Percentiles rank a stretch among this genome's conserved stretches.
phyloP scores from a whole-genome alignment of 2,888 invertebrate species.

The Fragum whitleyi region DNA sequence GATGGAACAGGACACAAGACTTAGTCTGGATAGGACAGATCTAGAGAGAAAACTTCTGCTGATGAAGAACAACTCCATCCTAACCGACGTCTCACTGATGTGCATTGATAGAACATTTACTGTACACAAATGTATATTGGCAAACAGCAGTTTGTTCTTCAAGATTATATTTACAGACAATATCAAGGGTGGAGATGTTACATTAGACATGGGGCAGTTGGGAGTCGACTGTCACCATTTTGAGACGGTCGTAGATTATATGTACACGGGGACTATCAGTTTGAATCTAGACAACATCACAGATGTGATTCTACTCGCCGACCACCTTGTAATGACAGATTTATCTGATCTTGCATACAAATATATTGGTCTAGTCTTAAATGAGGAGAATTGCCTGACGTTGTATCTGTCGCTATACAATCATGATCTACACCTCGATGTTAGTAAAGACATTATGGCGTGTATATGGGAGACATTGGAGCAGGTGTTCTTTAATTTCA shows the following conservation, averaged over 20 bases:
- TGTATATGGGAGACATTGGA: slow-evolving; percentile 38
- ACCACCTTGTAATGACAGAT: slow-evolving; percentile 46
- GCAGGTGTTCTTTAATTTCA: slow-evolving; percentile 33
- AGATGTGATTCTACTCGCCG: slow-evolving; percentile 38
- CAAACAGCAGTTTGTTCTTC: slow-evolving; percentile 55
- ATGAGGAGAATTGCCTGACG: slow-evolving; percentile 40
- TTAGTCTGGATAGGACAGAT: not conserved
- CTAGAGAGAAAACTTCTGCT: slow-evolving; percentile 18
- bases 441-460: slow-evolving; percentile 11
- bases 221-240: slow-evolving; percentile 23
- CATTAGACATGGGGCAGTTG: slow-evolving; percentile 14
- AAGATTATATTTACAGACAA: slow-evolving; percentile 34
- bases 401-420: slow-evolving; percentile 43
- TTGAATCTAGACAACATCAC: slow-evolving; percentile 40
- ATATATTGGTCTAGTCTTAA: slow-evolving; percentile 7
- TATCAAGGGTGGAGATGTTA: not conserved
- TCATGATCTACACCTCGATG: not conserved
- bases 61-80: slow-evolving; percentile 3
- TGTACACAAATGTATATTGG: slow-evolving; percentile 57
- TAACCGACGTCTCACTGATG: slow-evolving; percentile 42
- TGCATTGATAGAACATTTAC: slow-evolving; percentile 25
- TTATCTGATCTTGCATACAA: slow-evolving; percentile 25
- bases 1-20: not conserved
- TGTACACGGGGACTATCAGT: slow-evolving; percentile 47
- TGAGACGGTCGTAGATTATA: slow-evolving; percentile 48